Evolutionary conservation across 2,888 invertebrate genomes (phyloP).

Genomic region (Matsumyia berberina): DNA sequence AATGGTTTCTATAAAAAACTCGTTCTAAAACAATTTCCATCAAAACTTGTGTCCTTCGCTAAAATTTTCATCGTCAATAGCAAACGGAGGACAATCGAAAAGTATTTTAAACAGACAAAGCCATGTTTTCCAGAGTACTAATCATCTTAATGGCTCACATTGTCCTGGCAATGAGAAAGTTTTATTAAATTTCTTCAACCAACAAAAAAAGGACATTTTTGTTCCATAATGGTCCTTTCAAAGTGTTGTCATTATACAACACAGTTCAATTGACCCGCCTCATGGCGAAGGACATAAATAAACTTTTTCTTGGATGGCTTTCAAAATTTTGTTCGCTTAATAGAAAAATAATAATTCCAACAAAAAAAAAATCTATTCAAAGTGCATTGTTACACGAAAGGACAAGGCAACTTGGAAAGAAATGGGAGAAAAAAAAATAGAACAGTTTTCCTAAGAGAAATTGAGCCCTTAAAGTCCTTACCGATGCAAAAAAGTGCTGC

Average conservation of each 20-base stretch:
- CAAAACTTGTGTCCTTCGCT: neutral
- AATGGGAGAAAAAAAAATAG: neutral
- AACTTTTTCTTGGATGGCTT: conserved; percentile 63
- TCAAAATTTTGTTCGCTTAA: conserved; percentile 61
- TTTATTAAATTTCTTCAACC: conserved; percentile 51
- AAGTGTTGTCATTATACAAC: conserved; percentile 53
- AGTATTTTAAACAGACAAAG: conserved; percentile 15
- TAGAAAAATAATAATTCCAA: conserved; percentile 57
- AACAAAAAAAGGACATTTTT: conserved; percentile 22
- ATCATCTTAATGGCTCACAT: conserved; percentile 58
- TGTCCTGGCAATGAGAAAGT: conserved; percentile 41
- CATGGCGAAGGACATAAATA: conserved; percentile 19
- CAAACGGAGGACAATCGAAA: conserved; percentile 27
- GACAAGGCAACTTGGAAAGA: neutral
- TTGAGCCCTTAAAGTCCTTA: conserved; percentile 39
- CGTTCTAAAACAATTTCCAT: conserved; percentile 29
- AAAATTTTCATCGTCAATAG: conserved; percentile 29
- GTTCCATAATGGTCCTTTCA: conserved; percentile 44
- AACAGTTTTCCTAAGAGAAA: conserved; percentile 1
- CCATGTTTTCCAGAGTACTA: conserved; percentile 32
- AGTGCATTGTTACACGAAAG: conserved; percentile 15
- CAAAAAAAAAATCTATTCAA: neutral
- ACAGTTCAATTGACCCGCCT: conserved; percentile 9
- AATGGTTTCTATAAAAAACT: neutral
- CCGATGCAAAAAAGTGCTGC: neutral